Conservation (phyloP, 2,888 invertebrate species). For the Carterocephalus palaemon region DNA sequence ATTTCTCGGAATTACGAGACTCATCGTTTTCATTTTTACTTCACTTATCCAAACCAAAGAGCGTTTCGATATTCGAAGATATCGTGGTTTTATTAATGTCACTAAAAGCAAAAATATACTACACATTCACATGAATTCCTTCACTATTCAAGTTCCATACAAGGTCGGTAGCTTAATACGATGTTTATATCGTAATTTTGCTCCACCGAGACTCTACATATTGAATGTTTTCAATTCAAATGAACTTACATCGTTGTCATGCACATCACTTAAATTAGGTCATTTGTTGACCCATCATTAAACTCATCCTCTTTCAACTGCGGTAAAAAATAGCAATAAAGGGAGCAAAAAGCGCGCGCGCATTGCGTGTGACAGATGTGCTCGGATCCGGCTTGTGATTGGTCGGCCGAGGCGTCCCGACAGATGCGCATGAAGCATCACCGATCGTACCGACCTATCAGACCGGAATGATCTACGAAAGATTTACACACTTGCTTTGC, state of each 20-base stretch:
- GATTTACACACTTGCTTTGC: constrained; percentile 4
- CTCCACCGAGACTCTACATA: no score
- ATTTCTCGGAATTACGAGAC: neutral
- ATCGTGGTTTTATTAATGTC: no score
- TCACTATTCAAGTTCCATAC: no score
- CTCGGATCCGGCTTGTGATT: constrained; percentile 57
- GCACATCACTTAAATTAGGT: constrained; percentile 17
- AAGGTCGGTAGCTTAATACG: no score
- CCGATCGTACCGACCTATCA: constrained; percentile 31
- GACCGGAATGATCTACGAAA: constrained; percentile 25
- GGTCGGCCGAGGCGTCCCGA: constrained; percentile 43
- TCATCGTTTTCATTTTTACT: no score
- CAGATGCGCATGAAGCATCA: constrained; percentile 72
- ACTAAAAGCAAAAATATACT: no score
- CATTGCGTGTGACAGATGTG: constrained; percentile 63
- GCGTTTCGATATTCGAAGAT: no score
- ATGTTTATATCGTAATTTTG: no score
- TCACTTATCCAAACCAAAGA: no score
- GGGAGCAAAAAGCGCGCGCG: constrained; percentile 54
- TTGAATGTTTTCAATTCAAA: neutral
- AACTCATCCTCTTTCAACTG: constrained; percentile 21
- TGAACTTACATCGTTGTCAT: constrained; percentile 2
- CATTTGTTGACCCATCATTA: constrained; percentile 11
- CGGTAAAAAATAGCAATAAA: constrained; percentile 56
- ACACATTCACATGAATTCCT: no score